Evolutionary conservation across 1,140 invertebrate species (phyloP).

Genomic region (honey bee (Apis mellifera)): DNA sequence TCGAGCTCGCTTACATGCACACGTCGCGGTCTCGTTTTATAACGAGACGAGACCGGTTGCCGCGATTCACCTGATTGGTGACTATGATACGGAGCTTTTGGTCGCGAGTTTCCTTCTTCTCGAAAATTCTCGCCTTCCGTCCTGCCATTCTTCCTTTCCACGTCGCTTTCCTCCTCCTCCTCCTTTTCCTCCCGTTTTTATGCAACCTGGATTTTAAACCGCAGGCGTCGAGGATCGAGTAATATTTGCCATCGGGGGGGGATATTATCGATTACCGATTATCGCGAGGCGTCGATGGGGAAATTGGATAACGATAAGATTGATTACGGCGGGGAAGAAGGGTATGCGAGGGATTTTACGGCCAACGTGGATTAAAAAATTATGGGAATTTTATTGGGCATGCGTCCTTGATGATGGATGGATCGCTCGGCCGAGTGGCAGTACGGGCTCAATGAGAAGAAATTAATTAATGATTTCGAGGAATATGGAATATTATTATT

Average conservation of each 20-base stretch:
- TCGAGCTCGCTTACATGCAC: slow-evolving; percentile 43
- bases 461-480: no score
- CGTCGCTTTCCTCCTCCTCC: neutral
- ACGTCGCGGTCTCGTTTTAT: slow-evolving; percentile 33
- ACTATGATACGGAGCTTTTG: slow-evolving; percentile 36
- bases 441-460: no score
- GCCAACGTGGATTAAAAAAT: no score
- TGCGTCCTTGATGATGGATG: no score
- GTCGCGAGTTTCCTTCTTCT: slow-evolving; percentile 42
- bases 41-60: slow-evolving; percentile 44
- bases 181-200: no score
- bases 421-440: no score
- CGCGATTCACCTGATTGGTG: slow-evolving; percentile 32
- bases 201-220: neutral
- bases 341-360: no score
- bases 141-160: slow-evolving; percentile 21
- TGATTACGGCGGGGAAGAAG: no score
- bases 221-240: neutral
- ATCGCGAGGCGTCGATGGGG: neutral
- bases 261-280: neutral
- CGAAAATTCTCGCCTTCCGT: slow-evolving; percentile 23
- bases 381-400: no score
- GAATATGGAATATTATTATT: no score
- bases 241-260: neutral
- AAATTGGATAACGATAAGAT: neutral